Evolutionary conservation across 2,888 invertebrate genomes (phyloP).

Genomic region (Nebria brevicollis): DNA sequence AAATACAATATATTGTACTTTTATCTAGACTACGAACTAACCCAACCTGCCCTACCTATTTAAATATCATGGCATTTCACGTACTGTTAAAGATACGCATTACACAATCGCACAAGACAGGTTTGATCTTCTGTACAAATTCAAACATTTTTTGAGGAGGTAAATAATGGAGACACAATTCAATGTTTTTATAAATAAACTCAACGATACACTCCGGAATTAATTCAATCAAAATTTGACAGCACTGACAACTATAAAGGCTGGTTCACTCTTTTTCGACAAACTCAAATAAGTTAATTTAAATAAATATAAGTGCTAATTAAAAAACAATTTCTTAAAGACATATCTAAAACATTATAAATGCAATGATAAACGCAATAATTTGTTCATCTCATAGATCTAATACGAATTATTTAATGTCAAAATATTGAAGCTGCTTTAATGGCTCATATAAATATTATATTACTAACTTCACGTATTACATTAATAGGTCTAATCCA

Average conservation of each 20-base stretch:
- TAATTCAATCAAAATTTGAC: conserved; percentile 46
- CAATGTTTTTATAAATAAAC: conserved; percentile 42
- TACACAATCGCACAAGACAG: conserved; percentile 14
- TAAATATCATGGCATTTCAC: conserved; percentile 43
- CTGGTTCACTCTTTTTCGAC: background rate
- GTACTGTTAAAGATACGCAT: conserved; percentile 21
- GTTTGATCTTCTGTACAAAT: conserved; percentile 19
- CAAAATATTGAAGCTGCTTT: background rate
- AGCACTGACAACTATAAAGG: conserved; percentile 39
- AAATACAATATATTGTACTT: conserved; percentile 38
- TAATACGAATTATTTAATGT: no score
- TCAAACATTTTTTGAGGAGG: conserved; percentile 25
- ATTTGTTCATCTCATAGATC: background rate
- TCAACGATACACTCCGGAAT: conserved; percentile 37
- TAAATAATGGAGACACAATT: conserved; percentile 21
- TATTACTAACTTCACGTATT: no score
- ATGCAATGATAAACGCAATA: background rate
- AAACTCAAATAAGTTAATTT: background rate
- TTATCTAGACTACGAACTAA: conserved; percentile 33
- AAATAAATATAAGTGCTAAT: background rate
- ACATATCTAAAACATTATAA: background rate
- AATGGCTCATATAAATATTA: background rate
- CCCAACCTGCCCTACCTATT: conserved; percentile 46
- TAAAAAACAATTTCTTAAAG: background rate
- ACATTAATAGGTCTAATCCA: no score